Base-by-base conservation (phyloP, 2,113 vertebrate genomes). In the Tragelaphus imberbis region DNA sequence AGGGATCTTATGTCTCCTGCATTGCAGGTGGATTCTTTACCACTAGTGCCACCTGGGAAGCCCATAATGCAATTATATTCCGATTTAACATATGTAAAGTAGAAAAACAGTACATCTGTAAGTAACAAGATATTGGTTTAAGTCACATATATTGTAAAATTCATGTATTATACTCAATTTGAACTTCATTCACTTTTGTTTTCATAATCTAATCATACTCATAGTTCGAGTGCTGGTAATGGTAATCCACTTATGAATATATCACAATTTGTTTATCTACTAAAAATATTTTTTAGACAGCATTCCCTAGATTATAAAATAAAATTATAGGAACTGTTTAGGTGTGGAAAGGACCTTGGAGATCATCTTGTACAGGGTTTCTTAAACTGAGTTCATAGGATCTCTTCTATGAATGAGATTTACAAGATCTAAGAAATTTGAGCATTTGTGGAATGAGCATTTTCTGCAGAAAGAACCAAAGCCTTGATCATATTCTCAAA, bases 301-400 rank as follows among this genome's bases (percentile, higher is more conserved):
- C 21, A 44, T 44, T 44, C n/a, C 89, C 30, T 92, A 28, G 75
- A 4, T 85, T 94, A 85, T 92, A 90, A 80, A 92, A 71, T 90
- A 77, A 58, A 65, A 65, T 65, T 61, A 86, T 58, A 93, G 47
- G 44, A 91, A 68, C 65, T 84, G 28, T 84, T 65, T 88, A 59
- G 59, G 84, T 88, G 55, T 44, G 71, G 25, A 81, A 92, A 88
- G 27, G 53, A 95, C 7, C 17, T 59, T 84, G 33, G 63, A 77
- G 51, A 77, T 84, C n/a, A 84, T 17, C 77, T 91, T 44, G 19
- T 85, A 28, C 30, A 93, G 40, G 25, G 10, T 59, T 96, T 97
- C 75, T 91, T 49, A 95, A 95, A 7, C 65, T 97, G 10, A 33
- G n/a, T 68, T 97, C 61, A 94, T 12, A 94, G 92, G 85, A 6